Evolutionary conservation across 2,113 vertebrate species (phyloP).

Genomic region (Stercorarius parasiticus): DNA sequence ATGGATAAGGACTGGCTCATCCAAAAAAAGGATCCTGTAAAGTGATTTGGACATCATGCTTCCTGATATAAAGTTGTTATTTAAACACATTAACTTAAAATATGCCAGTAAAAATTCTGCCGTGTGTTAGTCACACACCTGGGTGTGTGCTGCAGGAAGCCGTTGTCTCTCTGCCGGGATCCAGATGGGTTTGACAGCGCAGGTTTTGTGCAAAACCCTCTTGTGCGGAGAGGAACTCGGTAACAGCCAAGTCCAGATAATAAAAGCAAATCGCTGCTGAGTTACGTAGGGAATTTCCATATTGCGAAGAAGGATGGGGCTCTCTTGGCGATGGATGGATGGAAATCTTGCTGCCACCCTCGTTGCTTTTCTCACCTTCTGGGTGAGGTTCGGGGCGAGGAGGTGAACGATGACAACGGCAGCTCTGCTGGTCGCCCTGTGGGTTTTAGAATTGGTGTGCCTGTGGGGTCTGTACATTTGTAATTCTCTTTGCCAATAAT

Average conservation of each 20-base stretch:
- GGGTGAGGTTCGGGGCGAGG: not conserved
- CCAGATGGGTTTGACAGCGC: not conserved
- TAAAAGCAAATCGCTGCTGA: not conserved
- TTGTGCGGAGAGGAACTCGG: not conserved
- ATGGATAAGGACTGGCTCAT: accelerated
- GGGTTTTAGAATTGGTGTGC: not conserved
- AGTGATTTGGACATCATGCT: not conserved
- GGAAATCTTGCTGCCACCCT: not conserved
- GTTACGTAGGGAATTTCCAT: accelerated
- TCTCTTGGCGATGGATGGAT: not conserved
- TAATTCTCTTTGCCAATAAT: accelerated
- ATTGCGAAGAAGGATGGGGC: accelerated
- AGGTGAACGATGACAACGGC: not conserved
- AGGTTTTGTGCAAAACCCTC: not conserved
- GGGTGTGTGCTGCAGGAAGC: not conserved
- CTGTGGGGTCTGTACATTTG: not conserved
- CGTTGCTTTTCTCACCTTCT: accelerated
- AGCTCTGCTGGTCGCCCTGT: accelerated
- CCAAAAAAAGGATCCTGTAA: not conserved
- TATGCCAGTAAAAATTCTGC: not conserved
- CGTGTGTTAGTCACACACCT: not conserved
- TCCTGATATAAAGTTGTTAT: not conserved
- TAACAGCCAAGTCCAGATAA: not conserved
- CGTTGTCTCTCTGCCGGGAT: accelerated
- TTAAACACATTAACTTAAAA: not conserved